These are phyloP conservation scores for Trissolcus basalis DNA, from an alignment of 1,140 invertebrate species.

Conservation along the genomic window DNA sequence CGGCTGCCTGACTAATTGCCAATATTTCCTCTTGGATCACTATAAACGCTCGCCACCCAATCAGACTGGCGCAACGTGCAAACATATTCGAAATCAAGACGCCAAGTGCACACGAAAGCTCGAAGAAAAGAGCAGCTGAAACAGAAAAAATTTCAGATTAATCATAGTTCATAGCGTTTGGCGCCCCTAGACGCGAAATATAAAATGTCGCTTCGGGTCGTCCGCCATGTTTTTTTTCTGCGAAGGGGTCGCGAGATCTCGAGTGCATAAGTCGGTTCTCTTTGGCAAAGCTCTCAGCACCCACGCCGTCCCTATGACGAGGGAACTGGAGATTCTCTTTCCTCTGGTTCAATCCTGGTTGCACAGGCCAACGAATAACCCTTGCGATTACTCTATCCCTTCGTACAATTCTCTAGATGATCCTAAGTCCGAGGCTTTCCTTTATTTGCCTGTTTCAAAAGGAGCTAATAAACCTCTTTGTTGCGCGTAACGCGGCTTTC, in stretches of 20 bases:
- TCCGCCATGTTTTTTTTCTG: conserved; percentile 56
- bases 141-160: no score
- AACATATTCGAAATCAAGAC: conserved; percentile 39
- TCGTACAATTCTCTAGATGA: conserved; percentile 53
- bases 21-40: conserved; percentile 62
- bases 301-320: conserved; percentile 42
- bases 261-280: conserved; percentile 57
- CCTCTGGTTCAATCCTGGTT: conserved; percentile 43
- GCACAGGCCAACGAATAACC: conserved; percentile 53
- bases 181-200: conserved; percentile 36
- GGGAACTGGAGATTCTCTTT: conserved; percentile 49
- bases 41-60: conserved; percentile 57
- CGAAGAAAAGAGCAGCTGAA: no score
- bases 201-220: conserved; percentile 34
- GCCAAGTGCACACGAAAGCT: not conserved
- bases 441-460: conserved; percentile 54
- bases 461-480: conserved; percentile 59
- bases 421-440: conserved; percentile 52
- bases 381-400: conserved; percentile 56
- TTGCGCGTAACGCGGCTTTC: conserved; percentile 46
- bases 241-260: conserved; percentile 53
- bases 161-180: no score
- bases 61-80: conserved; percentile 47
- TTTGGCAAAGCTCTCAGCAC: conserved; percentile 55
- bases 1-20: conserved; percentile 67